Percentiles rank a stretch among this genome's conserved stretches.
Conservation (phyloP, 1,140 invertebrate genomes). For the Brachionus asplanchnoidis region DNA sequence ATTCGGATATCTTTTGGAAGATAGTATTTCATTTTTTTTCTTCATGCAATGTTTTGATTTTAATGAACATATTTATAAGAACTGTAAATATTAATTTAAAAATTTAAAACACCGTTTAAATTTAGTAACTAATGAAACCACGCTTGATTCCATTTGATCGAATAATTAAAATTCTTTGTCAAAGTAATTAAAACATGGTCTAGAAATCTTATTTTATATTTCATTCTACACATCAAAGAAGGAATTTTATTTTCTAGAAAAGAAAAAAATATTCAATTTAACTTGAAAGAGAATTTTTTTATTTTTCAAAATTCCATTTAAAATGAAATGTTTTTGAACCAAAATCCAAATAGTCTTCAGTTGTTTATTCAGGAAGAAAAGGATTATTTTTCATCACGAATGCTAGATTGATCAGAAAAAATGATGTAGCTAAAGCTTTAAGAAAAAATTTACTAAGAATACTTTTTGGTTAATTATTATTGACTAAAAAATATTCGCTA, state of each 20-base stretch:
- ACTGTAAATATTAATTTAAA: not conserved
- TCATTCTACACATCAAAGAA: not conserved
- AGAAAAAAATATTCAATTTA: too few species aligned
- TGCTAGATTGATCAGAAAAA: too few species aligned
- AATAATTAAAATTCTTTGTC: not conserved
- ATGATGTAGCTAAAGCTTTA: too few species aligned
- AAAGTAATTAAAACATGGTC: not conserved
- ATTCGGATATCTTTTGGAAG: not conserved
- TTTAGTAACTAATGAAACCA: not conserved
- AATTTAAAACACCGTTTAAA: not conserved
- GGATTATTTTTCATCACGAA: too few species aligned
- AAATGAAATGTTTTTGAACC: too few species aligned
- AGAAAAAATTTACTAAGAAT: not conserved
- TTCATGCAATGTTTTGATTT: not conserved
- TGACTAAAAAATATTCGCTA: not conserved
- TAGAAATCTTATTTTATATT: not conserved
- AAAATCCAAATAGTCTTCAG: too few species aligned
- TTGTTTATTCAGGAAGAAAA: too few species aligned
- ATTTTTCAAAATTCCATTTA: too few species aligned
- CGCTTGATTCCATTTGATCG: not conserved
- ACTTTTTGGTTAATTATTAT: not conserved
- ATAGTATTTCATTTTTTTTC: not conserved
- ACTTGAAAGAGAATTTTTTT: too few species aligned
- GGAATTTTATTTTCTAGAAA: too few species aligned
- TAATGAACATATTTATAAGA: not conserved